phyloP scores from a whole-genome alignment of 2,888 invertebrate species.

The Oscheius myriophilus region DNA sequence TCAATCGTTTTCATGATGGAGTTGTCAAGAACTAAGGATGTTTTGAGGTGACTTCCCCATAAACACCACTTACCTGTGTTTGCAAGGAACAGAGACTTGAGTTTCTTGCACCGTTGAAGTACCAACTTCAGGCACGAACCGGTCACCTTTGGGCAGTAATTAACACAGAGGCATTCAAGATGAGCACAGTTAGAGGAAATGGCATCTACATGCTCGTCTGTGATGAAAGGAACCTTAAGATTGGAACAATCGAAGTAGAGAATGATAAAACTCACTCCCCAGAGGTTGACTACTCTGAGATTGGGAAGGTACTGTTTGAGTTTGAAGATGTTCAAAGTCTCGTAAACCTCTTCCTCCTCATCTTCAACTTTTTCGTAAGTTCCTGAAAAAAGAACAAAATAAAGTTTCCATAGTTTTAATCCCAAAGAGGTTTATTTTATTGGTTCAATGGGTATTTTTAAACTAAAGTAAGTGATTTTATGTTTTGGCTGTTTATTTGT shows the following conservation, averaged over 20 bases:
- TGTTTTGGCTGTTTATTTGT: too few species aligned
- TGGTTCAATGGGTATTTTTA: too few species aligned
- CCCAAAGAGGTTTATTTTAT: too few species aligned
- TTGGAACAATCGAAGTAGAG: not conserved
- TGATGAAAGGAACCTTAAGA: conserved; percentile 73
- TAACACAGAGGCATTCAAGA: conserved; percentile 94
- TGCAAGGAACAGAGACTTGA: conserved; percentile 91
- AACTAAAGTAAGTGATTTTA: too few species aligned
- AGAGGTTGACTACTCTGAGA: conserved; percentile 93
- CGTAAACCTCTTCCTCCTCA: conserved; percentile 98
- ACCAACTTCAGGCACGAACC: conserved; percentile 93
- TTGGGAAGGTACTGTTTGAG: conserved; percentile 97
- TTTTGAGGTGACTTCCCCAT: not conserved
- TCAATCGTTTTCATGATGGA: conserved; percentile 93
- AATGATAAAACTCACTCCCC: conserved; percentile 83
- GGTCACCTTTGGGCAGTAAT: conserved; percentile 92
- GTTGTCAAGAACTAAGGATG: conserved; percentile 82
- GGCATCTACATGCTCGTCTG: conserved; percentile 97
- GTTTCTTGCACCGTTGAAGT: conserved; percentile 89
- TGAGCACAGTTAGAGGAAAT: conserved; percentile 78
- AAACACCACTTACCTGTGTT: conserved; percentile 83
- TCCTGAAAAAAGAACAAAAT: too few species aligned
- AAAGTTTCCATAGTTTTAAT: too few species aligned
- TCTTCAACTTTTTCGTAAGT: conserved; percentile 97
- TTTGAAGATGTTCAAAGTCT: conserved; percentile 98